Base-by-base conservation (phyloP, 2,888 invertebrate genomes). In the Keiferia lycopersicella region DNA sequence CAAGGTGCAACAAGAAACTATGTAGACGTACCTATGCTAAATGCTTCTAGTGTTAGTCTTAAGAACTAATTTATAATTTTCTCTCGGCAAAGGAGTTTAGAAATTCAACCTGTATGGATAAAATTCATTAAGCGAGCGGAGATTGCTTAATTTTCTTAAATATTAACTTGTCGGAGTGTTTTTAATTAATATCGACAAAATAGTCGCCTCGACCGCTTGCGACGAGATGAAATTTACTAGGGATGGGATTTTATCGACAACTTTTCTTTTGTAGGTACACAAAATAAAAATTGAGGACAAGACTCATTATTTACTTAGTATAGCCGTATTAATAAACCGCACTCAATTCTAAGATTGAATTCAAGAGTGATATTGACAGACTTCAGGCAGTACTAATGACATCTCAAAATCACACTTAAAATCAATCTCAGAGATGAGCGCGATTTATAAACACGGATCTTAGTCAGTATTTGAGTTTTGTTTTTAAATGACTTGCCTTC, bases 181-280 rank as follows among this genome's bases (percentile, higher is more conserved):
- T 91, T 91, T 91, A 91, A 91, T 91, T 91, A 91, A 91, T 91
- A 91, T 91, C 88, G 88, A 91, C 91, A 91, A 91, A 91, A 88
- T 91, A 90, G 89, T 86, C 86, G 79, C 81, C 80, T 77, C 80
- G 80, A 83, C 84, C 84, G 83, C 80, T 77, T 2, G 39, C 38
- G 38, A 45, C 77, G 81, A 79, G 88, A 89, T 89, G 86, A 88
- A 75, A 78, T 69, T 71, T 68, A 71, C 63, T 85, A 86, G 88
- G 70, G 88, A 77, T 81, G 88, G 50, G 50, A 45, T 45, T 59
- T 30, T 26, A 22, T 60, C 41, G 60, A 45, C 30, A 45, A 26
- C 26, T 8, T 22, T 22, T 14, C 1, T 45, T 22, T 10, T 26
- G 26, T 26, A 2, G 26, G 6, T 26, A 26, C 2, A 26, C 26